Evolutionary conservation across 1,140 invertebrate genomes (phyloP).

Genomic region (Sinella curviseta): DNA sequence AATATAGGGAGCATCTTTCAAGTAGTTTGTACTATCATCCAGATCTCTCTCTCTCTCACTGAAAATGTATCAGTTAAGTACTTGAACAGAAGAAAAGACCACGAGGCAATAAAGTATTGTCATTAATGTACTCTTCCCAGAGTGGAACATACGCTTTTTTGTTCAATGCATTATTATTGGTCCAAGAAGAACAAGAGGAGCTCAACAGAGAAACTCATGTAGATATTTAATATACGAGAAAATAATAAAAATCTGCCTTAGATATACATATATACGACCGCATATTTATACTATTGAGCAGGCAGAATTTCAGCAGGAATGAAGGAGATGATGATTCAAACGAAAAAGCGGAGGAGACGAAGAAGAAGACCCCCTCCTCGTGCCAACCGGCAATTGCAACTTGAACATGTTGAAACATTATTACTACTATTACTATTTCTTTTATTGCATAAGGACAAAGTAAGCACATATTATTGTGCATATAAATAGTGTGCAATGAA

Average conservation of each 20-base stretch:
- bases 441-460: too few relatives aligned
- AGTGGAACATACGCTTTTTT: neutral
- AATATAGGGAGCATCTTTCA: neutral
- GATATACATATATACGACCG: too few relatives aligned
- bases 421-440: neutral
- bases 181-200: neutral
- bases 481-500: neutral
- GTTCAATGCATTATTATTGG: neutral
- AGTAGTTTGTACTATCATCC: neutral
- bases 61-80: neutral
- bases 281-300: too few relatives aligned
- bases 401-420: constrained; percentile 3
- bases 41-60: neutral
- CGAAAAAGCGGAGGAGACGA: neutral
- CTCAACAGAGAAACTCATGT: neutral
- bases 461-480: too few relatives aligned
- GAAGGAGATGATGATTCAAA: neutral
- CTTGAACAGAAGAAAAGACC: neutral
- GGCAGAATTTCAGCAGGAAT: neutral
- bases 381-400: neutral
- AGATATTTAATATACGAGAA: neutral
- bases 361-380: neutral
- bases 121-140: neutral
- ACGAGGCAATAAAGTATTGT: neutral
- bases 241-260: too few relatives aligned